Evolutionary conservation across 2,888 invertebrate species (phyloP), one percentile per base, ranked within the genome.

Genomic region (Euzophera pinguis): DNA sequence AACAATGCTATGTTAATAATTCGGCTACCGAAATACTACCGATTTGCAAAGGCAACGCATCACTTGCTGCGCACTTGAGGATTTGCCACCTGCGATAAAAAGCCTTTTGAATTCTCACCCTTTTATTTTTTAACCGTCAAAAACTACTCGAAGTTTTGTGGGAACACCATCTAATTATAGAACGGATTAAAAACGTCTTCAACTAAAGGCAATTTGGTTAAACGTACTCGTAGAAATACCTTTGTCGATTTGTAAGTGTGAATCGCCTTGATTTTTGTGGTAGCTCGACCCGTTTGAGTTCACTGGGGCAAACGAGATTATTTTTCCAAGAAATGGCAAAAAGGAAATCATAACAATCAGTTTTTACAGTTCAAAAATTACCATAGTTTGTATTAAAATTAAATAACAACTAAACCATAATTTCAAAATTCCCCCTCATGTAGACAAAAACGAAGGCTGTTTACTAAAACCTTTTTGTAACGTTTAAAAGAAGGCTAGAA

Each of bases 51-150:
- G 79, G 76, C 80, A 73, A 70, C 67, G 75, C 76, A 68, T 78
- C 75, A 73, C 64, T 79, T 75, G 78, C 72, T 82, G 81, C 69
- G 71, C 88, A 90, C 87, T 90, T 89, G 80, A 85, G 74, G 71
- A 75, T 75, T 84, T 75, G 75, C 81, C 87, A 89, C 87, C 84
- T 88, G 82, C 65, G 67, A 78, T 78, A 82, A 85, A 85, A 82
- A 79, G 71, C 64, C 56, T 58, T 67, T 71, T 71, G 65, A 63
- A 54, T 63, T 66, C 76, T 60, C 65, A 65, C 67, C 67, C 74
- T 71, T 77, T 78, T 84, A 43, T 16, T 52, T 74, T 80, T 82
- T 83, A 67, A 74, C 13, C 4, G 13, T n/a, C 27, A 67, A 68
- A 66, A 68, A 62, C 53, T 55, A 53, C 62, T 57, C 53, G 50